phyloP scores from a whole-genome alignment of 1,140 invertebrate species.

The Scylla paramamosain region DNA sequence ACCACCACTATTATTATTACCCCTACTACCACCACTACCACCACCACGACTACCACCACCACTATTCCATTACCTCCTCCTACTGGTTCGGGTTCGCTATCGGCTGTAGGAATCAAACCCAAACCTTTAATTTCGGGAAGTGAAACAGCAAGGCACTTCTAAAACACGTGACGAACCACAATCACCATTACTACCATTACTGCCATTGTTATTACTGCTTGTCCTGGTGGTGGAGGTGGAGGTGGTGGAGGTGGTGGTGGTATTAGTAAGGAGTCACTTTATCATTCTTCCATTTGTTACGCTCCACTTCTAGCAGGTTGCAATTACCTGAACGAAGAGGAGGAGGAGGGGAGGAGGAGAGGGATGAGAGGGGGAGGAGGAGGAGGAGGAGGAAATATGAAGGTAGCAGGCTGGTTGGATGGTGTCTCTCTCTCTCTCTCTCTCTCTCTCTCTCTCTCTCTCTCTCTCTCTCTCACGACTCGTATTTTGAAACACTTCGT shows the following conservation, averaged over 20 bases:
- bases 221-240: not conserved
- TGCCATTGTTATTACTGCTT: not conserved
- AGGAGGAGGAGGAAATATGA: not conserved
- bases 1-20: not conserved
- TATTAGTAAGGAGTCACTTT: not conserved
- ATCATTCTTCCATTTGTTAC: constrained; percentile 14
- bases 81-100: not conserved
- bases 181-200: not conserved
- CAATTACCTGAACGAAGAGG: not conserved
- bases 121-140: not conserved
- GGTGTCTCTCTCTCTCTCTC: too few relatives aligned
- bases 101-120: not conserved
- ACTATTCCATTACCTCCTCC: not conserved
- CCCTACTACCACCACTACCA: not conserved
- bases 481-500: too few relatives aligned
- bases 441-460: too few relatives aligned
- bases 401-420: too few relatives aligned
- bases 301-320: not conserved
- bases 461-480: too few relatives aligned
- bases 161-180: not conserved
- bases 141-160: not conserved
- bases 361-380: not conserved
- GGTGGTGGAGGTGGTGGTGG: not conserved
- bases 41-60: not conserved
- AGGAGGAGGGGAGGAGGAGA: constrained; percentile 23